phyloP scores from a whole-genome alignment of 2,888 invertebrate genomes.

The Siphonodentalium dalli region DNA sequence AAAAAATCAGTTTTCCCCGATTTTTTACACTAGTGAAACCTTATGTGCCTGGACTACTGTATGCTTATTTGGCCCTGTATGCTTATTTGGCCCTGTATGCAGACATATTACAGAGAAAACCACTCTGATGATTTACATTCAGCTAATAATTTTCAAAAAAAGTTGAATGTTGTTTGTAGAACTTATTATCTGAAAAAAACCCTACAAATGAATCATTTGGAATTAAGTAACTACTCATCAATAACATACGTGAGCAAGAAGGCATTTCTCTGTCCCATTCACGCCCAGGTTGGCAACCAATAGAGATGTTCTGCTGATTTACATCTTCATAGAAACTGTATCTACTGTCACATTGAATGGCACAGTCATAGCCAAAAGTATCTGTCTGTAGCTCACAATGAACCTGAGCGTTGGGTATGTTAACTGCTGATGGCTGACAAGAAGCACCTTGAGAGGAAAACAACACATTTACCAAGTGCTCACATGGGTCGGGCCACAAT shows the following conservation, averaged over 20 bases:
- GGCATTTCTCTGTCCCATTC: constrained; percentile 36
- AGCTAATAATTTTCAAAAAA: background rate
- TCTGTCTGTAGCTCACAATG: constrained; percentile 17
- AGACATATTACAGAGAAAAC: no score
- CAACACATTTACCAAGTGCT: no score
- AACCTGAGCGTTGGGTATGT: constrained; percentile 26
- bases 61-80: no score
- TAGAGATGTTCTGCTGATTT: constrained; percentile 2
- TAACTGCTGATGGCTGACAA: constrained; percentile 31
- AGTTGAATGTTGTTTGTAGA: no score
- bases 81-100: no score
- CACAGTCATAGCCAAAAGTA: constrained; percentile 29
- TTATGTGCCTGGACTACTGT: no score
- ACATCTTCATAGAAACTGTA: constrained; percentile 37
- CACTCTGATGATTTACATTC: background rate
- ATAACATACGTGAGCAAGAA: constrained; percentile 33
- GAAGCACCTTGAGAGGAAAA: no score
- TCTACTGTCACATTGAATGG: constrained; percentile 30
- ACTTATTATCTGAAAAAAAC: background rate
- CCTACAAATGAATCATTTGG: background rate
- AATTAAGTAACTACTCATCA: background rate
- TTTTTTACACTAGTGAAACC: no score
- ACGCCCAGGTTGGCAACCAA: constrained; percentile 23
- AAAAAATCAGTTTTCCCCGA: no score
- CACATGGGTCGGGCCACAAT: no score